Evolutionary conservation across 2,888 invertebrate species (phyloP).

Genomic region (Brachyptera putata): DNA sequence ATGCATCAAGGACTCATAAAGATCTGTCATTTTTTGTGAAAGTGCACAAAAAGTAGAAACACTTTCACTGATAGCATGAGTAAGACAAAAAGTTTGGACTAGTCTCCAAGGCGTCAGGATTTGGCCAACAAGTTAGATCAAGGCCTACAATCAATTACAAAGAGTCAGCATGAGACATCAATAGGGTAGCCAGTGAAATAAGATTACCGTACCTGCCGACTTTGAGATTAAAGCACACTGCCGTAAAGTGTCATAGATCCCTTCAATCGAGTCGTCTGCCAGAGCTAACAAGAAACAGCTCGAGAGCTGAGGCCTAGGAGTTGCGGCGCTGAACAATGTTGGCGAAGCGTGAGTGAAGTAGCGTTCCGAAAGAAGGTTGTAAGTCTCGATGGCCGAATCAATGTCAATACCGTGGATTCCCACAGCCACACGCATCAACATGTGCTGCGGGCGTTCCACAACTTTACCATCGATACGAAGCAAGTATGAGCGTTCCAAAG

Average conservation of each 20-base stretch:
- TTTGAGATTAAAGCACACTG: constrained; percentile 95
- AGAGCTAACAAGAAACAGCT: constrained; percentile 95
- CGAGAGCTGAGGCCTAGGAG: constrained; percentile 85
- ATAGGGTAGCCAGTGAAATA: too few species aligned
- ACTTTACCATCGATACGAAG: constrained; percentile 88
- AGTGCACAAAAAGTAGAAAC: too few species aligned
- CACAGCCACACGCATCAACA: constrained; percentile 96
- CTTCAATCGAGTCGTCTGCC: constrained; percentile 91
- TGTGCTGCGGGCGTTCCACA: constrained; percentile 95
- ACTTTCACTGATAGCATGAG: too few species aligned
- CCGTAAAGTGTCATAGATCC: constrained; percentile 87
- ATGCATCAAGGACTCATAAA: too few species aligned
- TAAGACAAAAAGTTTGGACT: too few species aligned
- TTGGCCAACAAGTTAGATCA: too few species aligned
- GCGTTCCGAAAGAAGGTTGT: constrained; percentile 89
- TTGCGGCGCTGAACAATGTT: constrained; percentile 93
- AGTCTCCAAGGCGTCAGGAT: too few species aligned
- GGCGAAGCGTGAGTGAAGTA: constrained; percentile 99
- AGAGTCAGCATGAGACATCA: too few species aligned
- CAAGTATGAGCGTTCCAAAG: constrained; percentile 91
- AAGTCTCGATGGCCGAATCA: constrained; percentile 89
- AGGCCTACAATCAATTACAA: too few species aligned
- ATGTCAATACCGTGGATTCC: constrained; percentile 95
- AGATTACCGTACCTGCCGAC: constrained; percentile 68
- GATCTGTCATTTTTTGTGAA: too few species aligned